These are phyloP conservation scores for Magallana angulata DNA, from an alignment of 1,140 invertebrate species.

Conservation along the genomic window DNA sequence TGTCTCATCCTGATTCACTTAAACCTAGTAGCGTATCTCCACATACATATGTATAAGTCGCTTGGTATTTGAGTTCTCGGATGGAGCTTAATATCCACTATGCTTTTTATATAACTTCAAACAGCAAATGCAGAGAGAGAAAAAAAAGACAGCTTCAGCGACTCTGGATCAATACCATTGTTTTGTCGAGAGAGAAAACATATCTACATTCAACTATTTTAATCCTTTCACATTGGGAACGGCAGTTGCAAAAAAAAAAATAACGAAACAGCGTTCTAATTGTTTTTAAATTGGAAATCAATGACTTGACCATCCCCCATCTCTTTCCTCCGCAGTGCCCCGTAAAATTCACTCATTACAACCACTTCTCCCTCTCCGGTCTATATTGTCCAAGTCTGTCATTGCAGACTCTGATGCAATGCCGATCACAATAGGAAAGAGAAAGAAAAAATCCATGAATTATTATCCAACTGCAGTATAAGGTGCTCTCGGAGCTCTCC, in stretches of 20 bases:
- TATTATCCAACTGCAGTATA: constrained; percentile 25
- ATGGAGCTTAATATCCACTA: not conserved
- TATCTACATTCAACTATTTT: constrained; percentile 32
- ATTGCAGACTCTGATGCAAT: constrained; percentile 28
- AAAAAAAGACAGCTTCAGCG: constrained; percentile 23
- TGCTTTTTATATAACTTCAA: constrained; percentile 35
- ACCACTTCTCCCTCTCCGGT: not conserved
- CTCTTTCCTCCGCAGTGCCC: not conserved
- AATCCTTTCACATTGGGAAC: not conserved
- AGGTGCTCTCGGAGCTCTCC: not conserved
- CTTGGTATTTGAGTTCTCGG: not conserved
- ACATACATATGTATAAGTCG: constrained; percentile 13
- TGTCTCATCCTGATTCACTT: not conserved
- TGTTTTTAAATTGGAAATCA: constrained; percentile 32
- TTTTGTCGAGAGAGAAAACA: constrained; percentile 29
- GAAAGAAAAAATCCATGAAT: constrained; percentile 22
- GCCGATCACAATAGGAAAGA: constrained; percentile 8
- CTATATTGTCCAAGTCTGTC: constrained; percentile 18
- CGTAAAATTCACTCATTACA: not conserved
- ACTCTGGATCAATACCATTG: constrained; percentile 32
- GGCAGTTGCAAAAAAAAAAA: constrained; percentile 22
- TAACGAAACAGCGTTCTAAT: constrained; percentile 19
- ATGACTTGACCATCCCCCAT: not conserved
- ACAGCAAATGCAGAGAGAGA: constrained; percentile 1
- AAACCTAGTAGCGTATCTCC: not conserved